Base-by-base conservation (phyloP, 2,113 vertebrate genomes). In the Rhineura floridana region DNA sequence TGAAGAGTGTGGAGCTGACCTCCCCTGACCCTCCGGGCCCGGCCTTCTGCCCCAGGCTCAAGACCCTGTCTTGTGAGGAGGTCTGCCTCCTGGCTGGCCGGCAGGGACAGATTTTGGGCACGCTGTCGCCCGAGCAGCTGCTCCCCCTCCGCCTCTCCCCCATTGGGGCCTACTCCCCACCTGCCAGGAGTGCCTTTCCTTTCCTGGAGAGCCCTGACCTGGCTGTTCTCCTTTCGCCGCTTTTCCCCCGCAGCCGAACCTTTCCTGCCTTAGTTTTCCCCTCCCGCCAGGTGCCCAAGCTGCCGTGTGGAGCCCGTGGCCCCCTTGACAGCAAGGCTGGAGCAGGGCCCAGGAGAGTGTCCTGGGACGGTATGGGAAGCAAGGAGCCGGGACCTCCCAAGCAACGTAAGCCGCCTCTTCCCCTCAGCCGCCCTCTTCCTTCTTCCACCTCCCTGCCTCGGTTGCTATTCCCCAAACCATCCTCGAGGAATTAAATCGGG, bases 171-270 rank as follows among this genome's bases (percentile, higher is more conserved):
- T 97, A 98, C 77, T 98, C 98, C 67, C 98, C 98, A 19, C 98
- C 98, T 2, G 94, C 94, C 55, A 96, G 98, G 65, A 95, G 96
- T 0, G 95, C 96, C 55, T 93, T 94, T 6, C 97, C 96, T 59
- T 95, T 97, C 92, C 95, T 96, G 42, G 97, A 96, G 48, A 90
- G 95, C 67, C 94, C 95, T 0, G 95, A 97, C n/a, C 90, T 96
- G 93, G 96, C 97, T 36, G 81, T 95, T 92, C 97, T 98, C 88
- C 96, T 95, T 90, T 98, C 98, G 84, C 98, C 98, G 81, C 96
- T 98, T 84, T 98, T 98, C 87, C 98, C 98, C 86, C 97, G 97
- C 95, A 98, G 97, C 46, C 97, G 97, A 95, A 98, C 98, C 93
- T 97, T 94, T 95, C 97, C 96, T 94, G 96, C 95, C 96, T 95